Evolutionary conservation across 2,888 invertebrate genomes (phyloP).

Genomic region (Bellardia bayeri): DNA sequence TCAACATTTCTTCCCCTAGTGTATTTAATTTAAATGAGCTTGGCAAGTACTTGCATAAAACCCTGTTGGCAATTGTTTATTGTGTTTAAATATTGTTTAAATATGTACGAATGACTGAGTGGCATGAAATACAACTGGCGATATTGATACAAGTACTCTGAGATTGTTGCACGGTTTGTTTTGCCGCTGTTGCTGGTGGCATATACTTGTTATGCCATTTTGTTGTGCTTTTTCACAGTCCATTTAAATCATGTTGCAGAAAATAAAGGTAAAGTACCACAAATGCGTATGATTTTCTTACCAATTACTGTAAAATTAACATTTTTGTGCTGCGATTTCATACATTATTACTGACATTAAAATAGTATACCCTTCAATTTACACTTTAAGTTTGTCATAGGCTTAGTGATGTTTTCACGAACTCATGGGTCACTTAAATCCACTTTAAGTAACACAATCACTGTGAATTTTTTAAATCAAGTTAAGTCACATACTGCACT

Average conservation of each 20-base stretch:
- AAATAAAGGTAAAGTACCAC: background rate
- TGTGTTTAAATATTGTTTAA: constrained; percentile 49
- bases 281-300: constrained; percentile 34
- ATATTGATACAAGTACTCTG: background rate
- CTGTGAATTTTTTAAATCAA: too few relatives aligned
- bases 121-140: background rate
- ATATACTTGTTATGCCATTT: background rate
- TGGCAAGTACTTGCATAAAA: background rate
- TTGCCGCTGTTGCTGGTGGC: background rate
- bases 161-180: background rate
- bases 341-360: background rate
- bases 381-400: too few relatives aligned
- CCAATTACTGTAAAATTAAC: constrained; percentile 36
- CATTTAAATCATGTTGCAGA: constrained; percentile 14
- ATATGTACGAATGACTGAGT: background rate
- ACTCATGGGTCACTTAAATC: too few relatives aligned
- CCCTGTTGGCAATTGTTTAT: constrained; percentile 29
- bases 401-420: too few relatives aligned
- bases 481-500: too few relatives aligned
- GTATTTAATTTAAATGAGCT: constrained; percentile 14
- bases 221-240: constrained; percentile 19
- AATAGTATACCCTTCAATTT: too few relatives aligned
- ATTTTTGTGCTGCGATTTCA: background rate
- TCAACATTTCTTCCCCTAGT: background rate
- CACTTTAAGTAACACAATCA: too few relatives aligned